Evolutionary conservation across 2,113 vertebrate species (phyloP), one percentile per base, ranked within the genome.

Genomic region (Solenodon paradoxus): DNA sequence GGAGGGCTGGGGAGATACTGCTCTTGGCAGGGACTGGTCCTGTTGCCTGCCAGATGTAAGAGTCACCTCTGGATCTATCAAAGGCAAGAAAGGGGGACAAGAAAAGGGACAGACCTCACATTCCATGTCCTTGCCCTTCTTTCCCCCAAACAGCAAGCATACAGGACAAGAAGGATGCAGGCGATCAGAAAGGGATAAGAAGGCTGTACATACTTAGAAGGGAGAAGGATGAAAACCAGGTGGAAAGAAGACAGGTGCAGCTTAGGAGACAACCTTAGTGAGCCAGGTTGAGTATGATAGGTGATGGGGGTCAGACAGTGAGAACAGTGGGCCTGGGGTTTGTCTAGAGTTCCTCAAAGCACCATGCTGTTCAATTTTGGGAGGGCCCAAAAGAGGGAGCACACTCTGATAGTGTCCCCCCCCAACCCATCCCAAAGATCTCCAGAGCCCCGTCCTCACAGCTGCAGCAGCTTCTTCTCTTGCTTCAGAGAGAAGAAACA

Each of bases 41-140:
- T 95, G 61, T 45, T 79, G 79, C 64, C 85, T 89, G 93, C 63
- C 82, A 80, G 92, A 83, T 68, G 85, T 84, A 71, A 49, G 7
- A 88, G 13, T 59, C 78, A 90, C 57, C 35, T 71, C 94, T 92
- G 85, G 42, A 78, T 82, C 66, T 88, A 47, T n/a, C 51, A 42
- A 90, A 35, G 57, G 72, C 20, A 38, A 55, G 22, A 59, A 38
- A 32, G 42, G 59, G 80, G 74, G 51, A 24, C n/a, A 72, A 51
- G 55, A 59, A 59, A 63, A 69, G 47, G n/a, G 45, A 79, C 20
- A 63, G 40, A 35, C 38, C 30, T 82, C 38, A 30, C 9, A 22
- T 38, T 49, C 19, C 26, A 4, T 38, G 3, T 35, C 49, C 32
- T 69, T 32, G 20, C 6, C 35, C 78, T 49, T 51, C 16, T 45